Percentiles rank a stretch among this genome's conserved stretches.
These are phyloP conservation scores for Galaxias olidus DNA, from an alignment of 2,797 vertebrate genomes.

Conservation along the genomic window DNA sequence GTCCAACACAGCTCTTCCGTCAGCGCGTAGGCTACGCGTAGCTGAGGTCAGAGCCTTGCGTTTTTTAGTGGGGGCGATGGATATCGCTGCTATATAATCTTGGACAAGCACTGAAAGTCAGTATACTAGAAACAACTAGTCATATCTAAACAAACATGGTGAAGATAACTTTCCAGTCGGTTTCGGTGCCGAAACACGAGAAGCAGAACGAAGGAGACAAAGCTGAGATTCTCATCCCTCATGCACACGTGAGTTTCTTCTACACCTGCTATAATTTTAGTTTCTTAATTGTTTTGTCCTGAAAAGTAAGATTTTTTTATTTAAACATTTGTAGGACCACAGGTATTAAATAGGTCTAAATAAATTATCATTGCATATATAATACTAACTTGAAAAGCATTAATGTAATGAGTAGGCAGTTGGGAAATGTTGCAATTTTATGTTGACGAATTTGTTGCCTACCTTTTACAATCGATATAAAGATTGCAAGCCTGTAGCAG, in stretches of 20 bases:
- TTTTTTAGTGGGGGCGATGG: slow-evolving; percentile 55
- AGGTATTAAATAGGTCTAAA: too few relatives aligned
- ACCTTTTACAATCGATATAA: background rate
- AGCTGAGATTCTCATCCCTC: slow-evolving; percentile 77
- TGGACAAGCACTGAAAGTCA: slow-evolving; percentile 40
- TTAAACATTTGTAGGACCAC: too few relatives aligned
- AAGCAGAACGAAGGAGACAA: slow-evolving; percentile 75
- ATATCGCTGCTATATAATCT: slow-evolving; percentile 55
- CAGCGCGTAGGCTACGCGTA: slow-evolving; percentile 61
- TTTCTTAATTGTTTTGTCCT: slow-evolving; percentile 15
- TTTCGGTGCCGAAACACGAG: slow-evolving; percentile 79
- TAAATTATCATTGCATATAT: too few relatives aligned
- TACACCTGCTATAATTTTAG: slow-evolving; percentile 35
- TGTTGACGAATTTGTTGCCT: background rate
- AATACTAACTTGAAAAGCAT: too few relatives aligned
- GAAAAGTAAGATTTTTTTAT: background rate
- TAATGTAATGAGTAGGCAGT: too few relatives aligned
- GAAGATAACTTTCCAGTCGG: slow-evolving; percentile 86
- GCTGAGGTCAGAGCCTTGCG: slow-evolving; percentile 63
- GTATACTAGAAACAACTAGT: slow-evolving; percentile 35
- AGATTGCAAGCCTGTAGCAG: slow-evolving; percentile 21
- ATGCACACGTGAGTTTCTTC: slow-evolving; percentile 73
- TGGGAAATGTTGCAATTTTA: background rate
- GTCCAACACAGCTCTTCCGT: slow-evolving; percentile 70
- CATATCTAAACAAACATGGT: slow-evolving; percentile 73